Evolutionary conservation across 2,113 vertebrate genomes (phyloP).

Genomic region (Etheostoma cragini): DNA sequence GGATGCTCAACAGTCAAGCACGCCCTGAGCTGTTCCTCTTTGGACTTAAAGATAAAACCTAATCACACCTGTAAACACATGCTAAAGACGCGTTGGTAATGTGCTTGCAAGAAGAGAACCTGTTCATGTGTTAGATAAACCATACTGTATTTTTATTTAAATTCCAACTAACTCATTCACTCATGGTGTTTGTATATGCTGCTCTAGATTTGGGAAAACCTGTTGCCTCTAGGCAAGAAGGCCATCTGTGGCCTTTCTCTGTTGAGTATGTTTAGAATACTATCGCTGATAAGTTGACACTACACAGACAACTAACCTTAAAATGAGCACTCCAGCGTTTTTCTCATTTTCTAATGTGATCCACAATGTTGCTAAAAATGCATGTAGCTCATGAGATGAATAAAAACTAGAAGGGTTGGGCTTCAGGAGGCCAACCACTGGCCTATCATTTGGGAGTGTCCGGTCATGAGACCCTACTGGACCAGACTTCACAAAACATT

Average conservation of each 20-base stretch:
- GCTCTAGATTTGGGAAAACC: neutral
- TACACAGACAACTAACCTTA: neutral
- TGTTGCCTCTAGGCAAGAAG: neutral
- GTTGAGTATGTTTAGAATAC: neutral
- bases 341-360: neutral
- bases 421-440: too few species aligned
- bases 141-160: neutral
- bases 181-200: neutral
- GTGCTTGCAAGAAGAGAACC: neutral
- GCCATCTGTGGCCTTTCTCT: neutral
- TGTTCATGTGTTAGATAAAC: neutral
- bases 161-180: neutral
- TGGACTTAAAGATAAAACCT: constrained; percentile 18
- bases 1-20: constrained; percentile 23
- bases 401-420: too few species aligned
- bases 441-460: too few species aligned
- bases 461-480: too few species aligned
- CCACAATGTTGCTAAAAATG: neutral
- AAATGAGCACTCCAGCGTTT: neutral
- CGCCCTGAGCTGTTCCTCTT: constrained; percentile 21
- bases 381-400: neutral
- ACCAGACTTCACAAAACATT: too few species aligned
- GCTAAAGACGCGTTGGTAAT: neutral
- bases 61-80: constrained; percentile 23
- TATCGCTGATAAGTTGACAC: neutral